A percentile compares a stretch with the other conserved stretches of the same genome.
phyloP scores from a whole-genome alignment of 2,888 invertebrate species.

The Blastobasis adustella region DNA sequence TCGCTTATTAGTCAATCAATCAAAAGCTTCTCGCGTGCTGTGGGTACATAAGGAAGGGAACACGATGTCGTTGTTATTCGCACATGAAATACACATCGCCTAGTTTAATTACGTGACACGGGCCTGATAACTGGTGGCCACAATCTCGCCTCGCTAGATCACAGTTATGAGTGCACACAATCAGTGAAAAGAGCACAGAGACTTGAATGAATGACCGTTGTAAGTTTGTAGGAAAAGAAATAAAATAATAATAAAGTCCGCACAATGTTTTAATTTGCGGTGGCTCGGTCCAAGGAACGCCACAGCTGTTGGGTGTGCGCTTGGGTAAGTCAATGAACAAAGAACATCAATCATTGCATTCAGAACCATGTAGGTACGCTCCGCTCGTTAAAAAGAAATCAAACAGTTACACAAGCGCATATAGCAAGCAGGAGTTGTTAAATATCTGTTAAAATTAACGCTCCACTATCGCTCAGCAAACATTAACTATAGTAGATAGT shows the following conservation, averaged over 20 bases:
- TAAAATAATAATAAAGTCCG: no score
- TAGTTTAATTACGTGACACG: conserved; percentile 35
- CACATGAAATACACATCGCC: conserved; percentile 20
- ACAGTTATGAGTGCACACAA: no score
- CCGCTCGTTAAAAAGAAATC: conserved; percentile 25
- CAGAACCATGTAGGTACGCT: conserved; percentile 18
- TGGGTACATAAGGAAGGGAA: conserved; percentile 20
- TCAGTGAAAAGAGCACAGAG: no score
- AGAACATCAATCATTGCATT: conserved; percentile 33
- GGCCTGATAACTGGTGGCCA: conserved; percentile 25
- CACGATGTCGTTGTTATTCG: conserved; percentile 18
- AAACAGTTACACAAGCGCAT: conserved; percentile 29
- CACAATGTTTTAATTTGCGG: no score
- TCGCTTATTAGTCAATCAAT: conserved; percentile 46
- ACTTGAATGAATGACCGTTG: no score
- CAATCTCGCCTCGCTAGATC: neutral
- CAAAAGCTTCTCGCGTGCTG: conserved; percentile 28
- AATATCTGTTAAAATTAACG: conserved; percentile 20
- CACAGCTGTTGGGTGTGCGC: no score
- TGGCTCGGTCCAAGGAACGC: no score
- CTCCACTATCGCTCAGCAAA: conserved; percentile 23
- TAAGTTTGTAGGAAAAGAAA: no score
- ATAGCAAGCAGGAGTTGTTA: conserved; percentile 23
- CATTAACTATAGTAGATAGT: conserved; percentile 11
- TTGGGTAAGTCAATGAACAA: no score